These are phyloP conservation scores for Platycnemis pennipes DNA, from an alignment of 2,888 invertebrate species.

Conservation along the genomic window DNA sequence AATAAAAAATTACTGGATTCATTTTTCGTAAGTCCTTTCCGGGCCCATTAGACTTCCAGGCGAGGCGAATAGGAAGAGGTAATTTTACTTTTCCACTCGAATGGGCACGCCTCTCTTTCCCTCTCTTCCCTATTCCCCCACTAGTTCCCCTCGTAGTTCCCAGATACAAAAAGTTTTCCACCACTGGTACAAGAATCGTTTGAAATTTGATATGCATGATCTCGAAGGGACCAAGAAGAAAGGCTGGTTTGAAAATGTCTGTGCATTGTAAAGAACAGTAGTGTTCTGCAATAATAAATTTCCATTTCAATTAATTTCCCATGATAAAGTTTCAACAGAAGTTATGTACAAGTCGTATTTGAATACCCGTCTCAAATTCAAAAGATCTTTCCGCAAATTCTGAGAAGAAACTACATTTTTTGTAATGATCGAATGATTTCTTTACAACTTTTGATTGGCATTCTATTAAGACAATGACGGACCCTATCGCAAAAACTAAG, in stretches of 20 bases:
- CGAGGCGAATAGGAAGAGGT: not conserved
- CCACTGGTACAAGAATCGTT: not conserved
- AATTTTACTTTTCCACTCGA: not conserved
- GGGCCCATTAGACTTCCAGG: not conserved
- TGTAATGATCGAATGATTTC: no score
- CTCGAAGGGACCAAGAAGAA: not conserved
- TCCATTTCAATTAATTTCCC: no score
- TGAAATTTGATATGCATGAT: not conserved
- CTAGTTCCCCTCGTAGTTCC: not conserved
- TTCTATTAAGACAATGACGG: no score
- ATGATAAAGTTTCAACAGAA: no score
- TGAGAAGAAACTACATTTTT: no score
- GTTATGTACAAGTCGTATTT: no score
- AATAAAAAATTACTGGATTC: not conserved
- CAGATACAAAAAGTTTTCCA: not conserved
- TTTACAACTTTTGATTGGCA: no score
- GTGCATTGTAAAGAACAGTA: not conserved
- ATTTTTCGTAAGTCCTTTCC: not conserved
- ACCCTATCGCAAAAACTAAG: no score
- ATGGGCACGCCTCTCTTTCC: no score
- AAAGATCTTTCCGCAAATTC: no score
- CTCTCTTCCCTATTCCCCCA: not conserved
- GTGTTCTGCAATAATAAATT: no score
- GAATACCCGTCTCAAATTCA: no score
- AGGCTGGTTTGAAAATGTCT: not conserved